Evolutionary conservation across 2,113 vertebrate species (phyloP).

Genomic region (Platichthys stellatus): DNA sequence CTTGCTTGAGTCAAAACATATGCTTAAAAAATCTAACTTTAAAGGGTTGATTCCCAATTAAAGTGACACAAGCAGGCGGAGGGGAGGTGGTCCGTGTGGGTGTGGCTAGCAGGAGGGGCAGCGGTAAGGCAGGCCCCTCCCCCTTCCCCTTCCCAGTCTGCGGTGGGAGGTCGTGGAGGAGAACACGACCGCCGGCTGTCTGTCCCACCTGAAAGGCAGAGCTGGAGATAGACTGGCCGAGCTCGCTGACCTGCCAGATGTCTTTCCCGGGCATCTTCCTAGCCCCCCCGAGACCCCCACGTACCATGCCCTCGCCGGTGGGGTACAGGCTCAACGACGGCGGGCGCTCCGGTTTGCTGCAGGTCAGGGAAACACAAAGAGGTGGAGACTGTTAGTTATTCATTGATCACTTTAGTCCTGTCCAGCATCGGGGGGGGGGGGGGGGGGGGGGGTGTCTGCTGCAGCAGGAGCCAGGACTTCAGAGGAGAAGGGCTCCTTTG

Average conservation of each 20-base stretch:
- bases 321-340: constrained; percentile 95
- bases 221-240: constrained; percentile 90
- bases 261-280: constrained; percentile 90
- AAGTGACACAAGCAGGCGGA: constrained; percentile 70
- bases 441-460: constrained; percentile 11
- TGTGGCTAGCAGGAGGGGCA: constrained; percentile 48
- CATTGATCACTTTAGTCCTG: background rate
- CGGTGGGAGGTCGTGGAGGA: constrained; percentile 12
- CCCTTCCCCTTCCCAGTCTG: constrained; percentile 51
- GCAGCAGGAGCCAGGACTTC: constrained; percentile 12
- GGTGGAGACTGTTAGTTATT: constrained; percentile 1
- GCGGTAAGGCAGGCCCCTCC: constrained; percentile 49
- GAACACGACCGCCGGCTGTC: constrained; percentile 62
- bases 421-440: background rate
- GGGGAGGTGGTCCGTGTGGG: constrained; percentile 46
- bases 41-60: constrained; percentile 1
- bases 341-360: constrained; percentile 95
- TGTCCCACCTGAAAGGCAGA: constrained; percentile 95
- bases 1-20: constrained; percentile 67
- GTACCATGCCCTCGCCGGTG: constrained; percentile 94
- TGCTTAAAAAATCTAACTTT: constrained; percentile 8
- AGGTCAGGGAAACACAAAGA: constrained; percentile 50
- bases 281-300: constrained; percentile 93
- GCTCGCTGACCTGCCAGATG: constrained; percentile 95
- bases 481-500: background rate